A percentile compares a stretch with the other conserved stretches of the same genome.
Evolutionary conservation across 2,888 invertebrate species (phyloP).

Genomic region (Ormyrus pomaceus): DNA sequence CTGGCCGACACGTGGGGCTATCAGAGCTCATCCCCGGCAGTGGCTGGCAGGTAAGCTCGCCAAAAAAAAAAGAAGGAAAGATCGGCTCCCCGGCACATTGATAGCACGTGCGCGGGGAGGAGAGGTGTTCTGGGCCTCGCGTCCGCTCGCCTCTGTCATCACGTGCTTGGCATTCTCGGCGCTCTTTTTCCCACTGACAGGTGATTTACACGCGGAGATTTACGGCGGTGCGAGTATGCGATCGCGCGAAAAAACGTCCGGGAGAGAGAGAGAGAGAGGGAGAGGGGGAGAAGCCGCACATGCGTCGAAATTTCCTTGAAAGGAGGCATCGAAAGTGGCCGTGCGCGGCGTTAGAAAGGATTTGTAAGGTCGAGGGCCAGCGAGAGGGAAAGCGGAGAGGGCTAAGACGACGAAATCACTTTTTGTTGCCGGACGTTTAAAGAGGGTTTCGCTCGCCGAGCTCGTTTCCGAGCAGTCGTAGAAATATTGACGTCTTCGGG

Average conservation of each 20-base stretch:
- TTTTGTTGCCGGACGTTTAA: background rate
- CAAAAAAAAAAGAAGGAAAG: too few species aligned
- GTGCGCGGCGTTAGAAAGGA: slow-evolving; percentile 9
- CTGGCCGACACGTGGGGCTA: too few species aligned
- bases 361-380: background rate
- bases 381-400: background rate
- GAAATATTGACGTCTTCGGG: too few species aligned
- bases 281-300: background rate
- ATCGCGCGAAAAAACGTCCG: background rate
- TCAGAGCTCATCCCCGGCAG: too few species aligned
- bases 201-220: slow-evolving; percentile 71
- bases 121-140: slow-evolving; percentile 24
- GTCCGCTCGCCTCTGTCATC: slow-evolving; percentile 44
- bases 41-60: too few species aligned
- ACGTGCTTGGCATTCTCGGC: slow-evolving; percentile 52
- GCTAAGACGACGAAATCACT: background rate
- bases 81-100: slow-evolving; percentile 38
- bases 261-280: slow-evolving; percentile 1
- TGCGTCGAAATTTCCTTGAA: slow-evolving; percentile 16
- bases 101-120: slow-evolving; percentile 44
- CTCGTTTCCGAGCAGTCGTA: background rate
- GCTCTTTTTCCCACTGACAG: slow-evolving; percentile 65
- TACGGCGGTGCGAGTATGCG: slow-evolving; percentile 52
- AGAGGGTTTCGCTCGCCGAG: background rate
- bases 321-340: background rate